Base-by-base conservation (phyloP, 2,888 invertebrate species). In the Neoitamus cyanurus region DNA sequence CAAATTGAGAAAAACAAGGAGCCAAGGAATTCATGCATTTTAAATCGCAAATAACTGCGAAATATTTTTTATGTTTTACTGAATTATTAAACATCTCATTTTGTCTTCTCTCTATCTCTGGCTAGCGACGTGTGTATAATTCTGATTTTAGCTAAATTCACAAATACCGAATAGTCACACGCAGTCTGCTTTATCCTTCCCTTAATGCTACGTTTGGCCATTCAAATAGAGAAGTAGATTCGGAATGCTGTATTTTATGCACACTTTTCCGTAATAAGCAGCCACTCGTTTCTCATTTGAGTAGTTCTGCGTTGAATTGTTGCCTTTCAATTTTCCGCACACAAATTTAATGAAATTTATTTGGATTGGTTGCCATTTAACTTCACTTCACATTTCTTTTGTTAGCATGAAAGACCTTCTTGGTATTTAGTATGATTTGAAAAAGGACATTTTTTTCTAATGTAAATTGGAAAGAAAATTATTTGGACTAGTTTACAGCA, bases 21-120 rank as follows among this genome's bases (percentile, higher is more conserved):
- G 31, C 6, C 15, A 25, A 36, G 9, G 15, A 36, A 34, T 37
- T 83, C 36, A 83, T 37, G 36, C 69, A 36, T 42, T 83, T 69
- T 68, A 37, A 37, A 37, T 25, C 69, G 42, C 28, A 11, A 68
- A 36, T 58, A 68, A 28, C 34, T 31, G 20, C 68, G 34, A 34
- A 73, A 73, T 73, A 58, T 58, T 82, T n/a, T 82, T 82, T 68
- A 58, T 82, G 69, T 28, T 9, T 58, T 82, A 15, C 69, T 69
- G 36, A 82, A 68, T 69, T 36, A 68, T 37, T 82, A 82, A 36
- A 68, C 15, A 58, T 68, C 25, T 37, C 37, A 7, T 75, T 36
- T 0, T 73, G 15, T 37, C 11, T 36, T n/a, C n/a, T n/a, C n/a
- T n/a, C n/a, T n/a, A n/a, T n/a, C n/a, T n/a, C n/a, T n/a, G n/a